phyloP scores from a whole-genome alignment of 2,888 invertebrate genomes.

The Parthenolecanium corni region DNA sequence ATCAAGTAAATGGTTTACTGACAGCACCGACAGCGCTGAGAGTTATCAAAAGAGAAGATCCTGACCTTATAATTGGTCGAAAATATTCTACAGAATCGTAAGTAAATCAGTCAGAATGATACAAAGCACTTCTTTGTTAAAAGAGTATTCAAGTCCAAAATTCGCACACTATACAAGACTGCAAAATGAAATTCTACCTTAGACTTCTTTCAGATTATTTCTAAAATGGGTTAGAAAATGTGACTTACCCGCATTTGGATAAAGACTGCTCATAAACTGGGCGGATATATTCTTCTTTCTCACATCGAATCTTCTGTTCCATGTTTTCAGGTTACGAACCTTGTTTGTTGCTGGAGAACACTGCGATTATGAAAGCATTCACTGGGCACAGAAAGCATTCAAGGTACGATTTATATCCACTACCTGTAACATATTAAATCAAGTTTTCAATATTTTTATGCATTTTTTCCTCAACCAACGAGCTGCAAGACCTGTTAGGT shows the following conservation, averaged over 20 bases:
- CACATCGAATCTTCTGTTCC: neutral
- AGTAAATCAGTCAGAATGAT: no score
- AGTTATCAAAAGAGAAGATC: conserved; percentile 71
- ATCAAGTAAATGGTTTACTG: conserved; percentile 72
- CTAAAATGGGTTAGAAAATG: no score
- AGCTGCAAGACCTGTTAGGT: no score
- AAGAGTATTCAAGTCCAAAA: no score
- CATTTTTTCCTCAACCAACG: no score
- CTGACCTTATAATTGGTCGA: conserved; percentile 53
- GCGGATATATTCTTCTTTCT: neutral
- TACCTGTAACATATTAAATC: neutral
- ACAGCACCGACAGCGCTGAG: conserved; percentile 85
- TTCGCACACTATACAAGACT: no score
- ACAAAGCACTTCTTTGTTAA: no score
- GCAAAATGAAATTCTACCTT: no score
- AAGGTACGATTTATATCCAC: conserved; percentile 39
- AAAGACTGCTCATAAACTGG: neutral
- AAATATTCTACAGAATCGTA: conserved; percentile 58
- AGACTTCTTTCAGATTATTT: no score
- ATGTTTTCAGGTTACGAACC: conserved; percentile 36
- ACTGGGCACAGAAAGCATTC: conserved; percentile 59
- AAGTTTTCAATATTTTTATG: neutral
- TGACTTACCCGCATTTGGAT: no score
- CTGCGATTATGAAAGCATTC: conserved; percentile 79
- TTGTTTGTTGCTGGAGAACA: conserved; percentile 85